Percentiles rank a stretch among this genome's conserved stretches.
Conservation (phyloP, 2,797 vertebrate genomes). For the Sphenopsis melanotis region DNA sequence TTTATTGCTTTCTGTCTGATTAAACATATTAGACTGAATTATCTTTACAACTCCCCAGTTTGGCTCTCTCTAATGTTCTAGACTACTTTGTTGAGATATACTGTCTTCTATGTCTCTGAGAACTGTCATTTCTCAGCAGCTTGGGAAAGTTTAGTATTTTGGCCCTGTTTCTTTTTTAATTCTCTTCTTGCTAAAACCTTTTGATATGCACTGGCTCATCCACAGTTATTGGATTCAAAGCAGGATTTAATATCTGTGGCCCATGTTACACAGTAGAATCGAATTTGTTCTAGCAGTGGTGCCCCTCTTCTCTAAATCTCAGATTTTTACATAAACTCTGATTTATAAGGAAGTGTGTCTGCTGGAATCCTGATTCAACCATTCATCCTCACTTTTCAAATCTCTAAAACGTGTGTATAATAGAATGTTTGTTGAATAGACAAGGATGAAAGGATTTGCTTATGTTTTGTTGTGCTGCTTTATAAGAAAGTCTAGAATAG, state of each 20-base stretch:
- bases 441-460: neutral
- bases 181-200: neutral
- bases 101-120: neutral
- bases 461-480: neutral
- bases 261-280: neutral
- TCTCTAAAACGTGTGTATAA: neutral
- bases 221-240: neutral
- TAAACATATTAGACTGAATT: slow-evolving; percentile 1
- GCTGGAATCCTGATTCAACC: neutral
- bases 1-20: slow-evolving; percentile 44
- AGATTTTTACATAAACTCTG: neutral
- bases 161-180: neutral
- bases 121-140: neutral
- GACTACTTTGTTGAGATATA: neutral
- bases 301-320: neutral
- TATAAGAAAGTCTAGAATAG: neutral
- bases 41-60: neutral
- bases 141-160: neutral
- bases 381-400: neutral
- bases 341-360: neutral
- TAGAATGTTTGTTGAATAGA: neutral
- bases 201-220: neutral
- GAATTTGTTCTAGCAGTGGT: neutral
- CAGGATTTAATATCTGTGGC: neutral
- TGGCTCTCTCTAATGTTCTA: neutral